A percentile compares a stretch with the other conserved stretches of the same genome.
Evolutionary conservation across 2,113 vertebrate species (phyloP).

Genomic region (Perca flavescens): DNA sequence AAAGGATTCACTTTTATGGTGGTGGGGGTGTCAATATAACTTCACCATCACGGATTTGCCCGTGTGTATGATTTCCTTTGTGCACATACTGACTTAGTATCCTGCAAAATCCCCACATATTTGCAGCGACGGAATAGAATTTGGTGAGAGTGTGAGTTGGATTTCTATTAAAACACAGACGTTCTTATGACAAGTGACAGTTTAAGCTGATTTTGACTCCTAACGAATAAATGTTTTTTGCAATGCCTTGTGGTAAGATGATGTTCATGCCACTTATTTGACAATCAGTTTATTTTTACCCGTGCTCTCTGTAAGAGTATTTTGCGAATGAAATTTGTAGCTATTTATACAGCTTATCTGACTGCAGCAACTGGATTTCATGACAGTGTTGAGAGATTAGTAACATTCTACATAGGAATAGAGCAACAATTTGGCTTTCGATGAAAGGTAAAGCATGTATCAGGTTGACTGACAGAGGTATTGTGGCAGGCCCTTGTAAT

Average conservation of each 20-base stretch:
- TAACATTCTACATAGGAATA: neutral
- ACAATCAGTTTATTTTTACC: conserved; percentile 11
- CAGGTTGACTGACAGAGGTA: conserved; percentile 11
- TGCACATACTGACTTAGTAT: neutral
- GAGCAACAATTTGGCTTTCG: neutral
- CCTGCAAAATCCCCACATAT: conserved; percentile 6
- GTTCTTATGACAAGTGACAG: conserved; percentile 18
- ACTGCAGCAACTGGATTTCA: conserved; percentile 2
- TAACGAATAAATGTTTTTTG: conserved; percentile 10
- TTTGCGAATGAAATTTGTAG: neutral
- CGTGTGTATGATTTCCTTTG: neutral
- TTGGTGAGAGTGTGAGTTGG: neutral
- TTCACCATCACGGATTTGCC: neutral
- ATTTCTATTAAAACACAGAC: conserved; percentile 28
- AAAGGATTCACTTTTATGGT: neutral
- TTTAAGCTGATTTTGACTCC: conserved; percentile 12
- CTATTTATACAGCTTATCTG: conserved; percentile 25
- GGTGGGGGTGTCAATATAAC: neutral
- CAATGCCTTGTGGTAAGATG: neutral
- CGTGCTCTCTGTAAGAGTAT: neutral
- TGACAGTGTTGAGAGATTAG: neutral
- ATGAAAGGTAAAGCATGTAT: neutral
- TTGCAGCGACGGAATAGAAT: neutral
- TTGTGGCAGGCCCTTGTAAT: neutral
- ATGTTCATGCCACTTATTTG: neutral